phyloP scores from a whole-genome alignment of 1,140 invertebrate genomes.

The Brachionus plicatilis region DNA sequence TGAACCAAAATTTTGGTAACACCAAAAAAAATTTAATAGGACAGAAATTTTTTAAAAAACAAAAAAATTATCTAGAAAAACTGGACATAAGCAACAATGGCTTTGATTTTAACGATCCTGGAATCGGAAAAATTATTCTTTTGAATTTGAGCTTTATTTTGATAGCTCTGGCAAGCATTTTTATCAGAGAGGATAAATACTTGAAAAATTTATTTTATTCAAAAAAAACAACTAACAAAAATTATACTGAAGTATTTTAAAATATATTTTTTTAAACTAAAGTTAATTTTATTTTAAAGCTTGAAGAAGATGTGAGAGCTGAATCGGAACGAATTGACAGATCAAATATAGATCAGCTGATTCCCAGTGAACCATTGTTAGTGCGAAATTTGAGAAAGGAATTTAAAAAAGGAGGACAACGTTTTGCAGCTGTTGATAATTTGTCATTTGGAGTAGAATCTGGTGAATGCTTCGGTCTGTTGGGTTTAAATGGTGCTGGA shows the following conservation, averaged over 20 bases:
- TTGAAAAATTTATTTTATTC: slow-evolving; percentile 42
- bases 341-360: neutral
- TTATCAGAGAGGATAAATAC: slow-evolving; percentile 60
- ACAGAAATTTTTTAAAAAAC: too few species aligned
- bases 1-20: too few species aligned
- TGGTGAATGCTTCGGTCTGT: slow-evolving; percentile 51
- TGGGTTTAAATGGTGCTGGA: slow-evolving; percentile 77
- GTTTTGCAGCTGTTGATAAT: slow-evolving; percentile 47
- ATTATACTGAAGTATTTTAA: neutral
- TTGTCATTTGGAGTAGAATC: neutral
- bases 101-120: slow-evolving; percentile 16
- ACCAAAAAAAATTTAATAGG: too few species aligned
- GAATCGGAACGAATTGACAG: slow-evolving; percentile 9
- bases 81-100: neutral
- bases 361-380: neutral
- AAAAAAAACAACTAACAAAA: neutral
- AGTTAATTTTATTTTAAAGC: neutral
- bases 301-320: slow-evolving; percentile 13
- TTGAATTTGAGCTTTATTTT: slow-evolving; percentile 59
- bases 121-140: slow-evolving; percentile 60
- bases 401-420: neutral
- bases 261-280: neutral
- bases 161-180: slow-evolving; percentile 58
- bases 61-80: neutral
- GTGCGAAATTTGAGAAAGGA: slow-evolving; percentile 6